Conservation (phyloP, 2,797 vertebrate species). For the Pangasius djambal region DNA sequence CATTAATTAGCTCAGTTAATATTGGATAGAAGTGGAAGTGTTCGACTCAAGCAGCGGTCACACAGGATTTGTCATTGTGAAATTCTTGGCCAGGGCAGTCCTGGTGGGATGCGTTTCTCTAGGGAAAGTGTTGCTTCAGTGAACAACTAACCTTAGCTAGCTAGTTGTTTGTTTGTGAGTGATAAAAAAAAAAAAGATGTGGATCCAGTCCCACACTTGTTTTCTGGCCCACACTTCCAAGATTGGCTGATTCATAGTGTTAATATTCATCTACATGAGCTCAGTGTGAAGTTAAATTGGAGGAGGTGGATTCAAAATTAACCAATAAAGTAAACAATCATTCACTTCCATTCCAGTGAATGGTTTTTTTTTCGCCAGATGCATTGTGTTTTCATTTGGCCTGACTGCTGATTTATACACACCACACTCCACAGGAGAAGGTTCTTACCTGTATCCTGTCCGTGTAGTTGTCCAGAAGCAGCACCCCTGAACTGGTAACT, state of each 20-base stretch:
- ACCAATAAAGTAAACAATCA: not conserved
- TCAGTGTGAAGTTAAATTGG: not conserved
- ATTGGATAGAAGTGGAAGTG: not conserved
- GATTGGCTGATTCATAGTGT: not conserved
- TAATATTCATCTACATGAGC: not conserved
- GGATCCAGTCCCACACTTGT: not conserved
- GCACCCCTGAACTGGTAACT: slow-evolving; percentile 97
- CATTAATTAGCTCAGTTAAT: slow-evolving; percentile 36
- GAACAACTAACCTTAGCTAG: not conserved
- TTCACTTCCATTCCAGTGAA: not conserved
- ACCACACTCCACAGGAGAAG: not conserved
- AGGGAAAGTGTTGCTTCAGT: slow-evolving; percentile 4
- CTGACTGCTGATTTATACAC: not conserved
- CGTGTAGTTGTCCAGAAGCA: slow-evolving; percentile 96
- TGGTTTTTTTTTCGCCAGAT: not conserved
- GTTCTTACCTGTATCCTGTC: slow-evolving; percentile 92
- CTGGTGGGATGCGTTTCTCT: not conserved
- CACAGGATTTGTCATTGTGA: not conserved
- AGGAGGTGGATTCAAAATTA: not conserved
- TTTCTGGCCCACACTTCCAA: not conserved
- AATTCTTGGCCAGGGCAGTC: not conserved
- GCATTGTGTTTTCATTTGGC: not conserved
- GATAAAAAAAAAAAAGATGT: too few species aligned
- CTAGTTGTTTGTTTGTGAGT: not conserved
- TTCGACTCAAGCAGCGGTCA: not conserved